A percentile compares a stretch with the other conserved stretches of the same genome.
Conservation (phyloP, 2,797 vertebrate genomes). For the Microctenopoma steveboyesi region DNA sequence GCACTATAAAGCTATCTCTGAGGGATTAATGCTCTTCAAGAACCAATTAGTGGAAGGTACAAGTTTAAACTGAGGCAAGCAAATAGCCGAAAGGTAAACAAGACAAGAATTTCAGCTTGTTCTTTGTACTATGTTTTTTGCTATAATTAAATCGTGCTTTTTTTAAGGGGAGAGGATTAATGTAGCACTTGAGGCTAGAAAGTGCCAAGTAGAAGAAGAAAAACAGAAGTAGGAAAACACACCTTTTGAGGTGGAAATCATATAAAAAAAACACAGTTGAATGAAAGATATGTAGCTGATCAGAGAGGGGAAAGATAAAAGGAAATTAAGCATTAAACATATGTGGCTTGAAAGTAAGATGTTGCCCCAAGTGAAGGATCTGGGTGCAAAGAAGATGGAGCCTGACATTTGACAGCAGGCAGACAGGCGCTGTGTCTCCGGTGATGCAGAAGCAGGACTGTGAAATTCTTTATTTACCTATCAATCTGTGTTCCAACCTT, state of each 20-base stretch:
- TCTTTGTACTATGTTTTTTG: slow-evolving; percentile 27
- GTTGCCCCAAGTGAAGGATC: background rate
- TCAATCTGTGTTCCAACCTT: slow-evolving; percentile 26
- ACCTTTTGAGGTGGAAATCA: slow-evolving; percentile 23
- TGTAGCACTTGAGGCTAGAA: slow-evolving; percentile 28
- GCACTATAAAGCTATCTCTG: slow-evolving; percentile 61
- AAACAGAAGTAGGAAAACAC: slow-evolving; percentile 22
- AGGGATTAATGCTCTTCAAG: slow-evolving; percentile 69
- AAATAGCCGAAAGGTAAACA: slow-evolving; percentile 72
- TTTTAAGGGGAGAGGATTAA: slow-evolving; percentile 54
- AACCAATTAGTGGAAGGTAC: slow-evolving; percentile 74
- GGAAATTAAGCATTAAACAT: background rate
- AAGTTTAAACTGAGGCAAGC: slow-evolving; percentile 68
- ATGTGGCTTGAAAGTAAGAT: background rate
- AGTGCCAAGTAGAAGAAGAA: slow-evolving; percentile 10
- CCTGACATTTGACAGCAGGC: slow-evolving; percentile 8
- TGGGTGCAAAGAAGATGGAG: background rate
- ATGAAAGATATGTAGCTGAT: slow-evolving; percentile 2
- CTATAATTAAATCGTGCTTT: slow-evolving; percentile 58
- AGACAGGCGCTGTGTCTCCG: slow-evolving; percentile 7
- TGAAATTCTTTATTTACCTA: slow-evolving; percentile 48
- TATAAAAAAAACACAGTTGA: background rate
- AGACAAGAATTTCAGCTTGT: slow-evolving; percentile 31
- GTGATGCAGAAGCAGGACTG: slow-evolving; percentile 27
- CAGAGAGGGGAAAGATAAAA: slow-evolving; percentile 20